Conservation (phyloP, 2,888 invertebrate species). For the Caenorhabditis sinica region DNA sequence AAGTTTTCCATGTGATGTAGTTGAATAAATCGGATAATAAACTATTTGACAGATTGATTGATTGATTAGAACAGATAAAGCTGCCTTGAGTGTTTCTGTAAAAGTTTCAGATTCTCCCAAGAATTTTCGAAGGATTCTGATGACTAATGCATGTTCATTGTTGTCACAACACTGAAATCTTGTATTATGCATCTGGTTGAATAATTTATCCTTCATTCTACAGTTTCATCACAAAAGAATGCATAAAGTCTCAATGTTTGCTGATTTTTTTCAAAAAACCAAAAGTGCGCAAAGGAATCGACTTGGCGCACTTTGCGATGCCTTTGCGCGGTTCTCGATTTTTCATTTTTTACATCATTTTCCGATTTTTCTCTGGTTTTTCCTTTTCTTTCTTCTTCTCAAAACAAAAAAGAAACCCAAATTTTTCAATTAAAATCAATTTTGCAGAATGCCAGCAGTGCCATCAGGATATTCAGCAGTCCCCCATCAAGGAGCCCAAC, state of each 20-base stretch:
- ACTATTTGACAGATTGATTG: constrained; percentile 1
- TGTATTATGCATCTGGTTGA: background rate
- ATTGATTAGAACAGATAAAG: too few species aligned
- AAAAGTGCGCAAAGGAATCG: background rate
- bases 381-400: background rate
- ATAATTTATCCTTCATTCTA: background rate
- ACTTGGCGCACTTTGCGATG: constrained; percentile 31
- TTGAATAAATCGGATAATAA: constrained; percentile 13
- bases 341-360: constrained; percentile 47
- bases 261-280: background rate
- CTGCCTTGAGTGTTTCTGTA: too few species aligned
- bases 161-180: background rate
- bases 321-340: constrained; percentile 33
- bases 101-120: background rate
- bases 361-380: constrained; percentile 15
- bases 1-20: background rate
- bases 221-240: too few species aligned
- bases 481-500: constrained; percentile 54
- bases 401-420: constrained; percentile 4
- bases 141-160: background rate
- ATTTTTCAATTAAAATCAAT: background rate
- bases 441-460: constrained; percentile 65
- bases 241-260: background rate
- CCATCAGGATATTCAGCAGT: constrained; percentile 65
- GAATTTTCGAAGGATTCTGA: background rate